Percentiles rank a stretch among this genome's conserved stretches.
phyloP scores from a whole-genome alignment of 2,113 vertebrate genomes.

The Oophaga pumilio region DNA sequence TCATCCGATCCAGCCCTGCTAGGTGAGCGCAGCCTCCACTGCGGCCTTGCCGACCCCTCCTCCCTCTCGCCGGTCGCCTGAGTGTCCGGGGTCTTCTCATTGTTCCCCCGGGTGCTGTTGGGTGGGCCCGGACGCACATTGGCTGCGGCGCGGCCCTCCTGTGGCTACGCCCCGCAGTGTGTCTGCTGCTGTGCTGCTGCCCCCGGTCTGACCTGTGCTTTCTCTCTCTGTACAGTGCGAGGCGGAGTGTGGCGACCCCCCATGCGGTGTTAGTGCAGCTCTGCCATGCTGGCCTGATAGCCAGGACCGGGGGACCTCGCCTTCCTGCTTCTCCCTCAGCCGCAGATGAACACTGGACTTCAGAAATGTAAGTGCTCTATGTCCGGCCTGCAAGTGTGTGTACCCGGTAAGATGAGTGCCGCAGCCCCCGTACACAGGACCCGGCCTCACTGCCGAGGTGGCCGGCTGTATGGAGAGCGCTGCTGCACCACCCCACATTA shows the following conservation, averaged over 20 bases:
- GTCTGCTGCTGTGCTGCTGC: slow-evolving; percentile 21
- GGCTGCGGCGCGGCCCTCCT: slow-evolving; percentile 24
- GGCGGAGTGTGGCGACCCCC: slow-evolving; percentile 86
- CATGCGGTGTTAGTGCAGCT: slow-evolving; percentile 92
- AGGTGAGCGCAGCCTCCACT: slow-evolving; percentile 2
- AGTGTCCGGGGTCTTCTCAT: neutral
- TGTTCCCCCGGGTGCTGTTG: slow-evolving; percentile 6
- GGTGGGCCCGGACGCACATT: slow-evolving; percentile 28
- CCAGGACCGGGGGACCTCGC: slow-evolving; percentile 97
- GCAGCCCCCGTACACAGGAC: no score
- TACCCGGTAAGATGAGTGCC: no score
- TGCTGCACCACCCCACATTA: no score
- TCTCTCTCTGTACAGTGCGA: slow-evolving; percentile 76
- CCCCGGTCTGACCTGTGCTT: slow-evolving; percentile 37
- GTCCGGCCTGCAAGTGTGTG: neutral
- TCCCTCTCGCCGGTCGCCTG: neutral
- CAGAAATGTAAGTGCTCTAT: slow-evolving; percentile 94
- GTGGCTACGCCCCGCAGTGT: slow-evolving; percentile 35
- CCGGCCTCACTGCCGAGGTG: no score
- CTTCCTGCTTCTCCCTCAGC: slow-evolving; percentile 97
- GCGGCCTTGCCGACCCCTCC: neutral
- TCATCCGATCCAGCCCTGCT: slow-evolving; percentile 31
- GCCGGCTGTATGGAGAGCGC: no score
- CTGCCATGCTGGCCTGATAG: slow-evolving; percentile 99
- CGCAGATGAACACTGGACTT: slow-evolving; percentile 99